These are phyloP conservation scores for Sussaba pulchella DNA, from an alignment of 2,888 invertebrate genomes.

Conservation along the genomic window DNA sequence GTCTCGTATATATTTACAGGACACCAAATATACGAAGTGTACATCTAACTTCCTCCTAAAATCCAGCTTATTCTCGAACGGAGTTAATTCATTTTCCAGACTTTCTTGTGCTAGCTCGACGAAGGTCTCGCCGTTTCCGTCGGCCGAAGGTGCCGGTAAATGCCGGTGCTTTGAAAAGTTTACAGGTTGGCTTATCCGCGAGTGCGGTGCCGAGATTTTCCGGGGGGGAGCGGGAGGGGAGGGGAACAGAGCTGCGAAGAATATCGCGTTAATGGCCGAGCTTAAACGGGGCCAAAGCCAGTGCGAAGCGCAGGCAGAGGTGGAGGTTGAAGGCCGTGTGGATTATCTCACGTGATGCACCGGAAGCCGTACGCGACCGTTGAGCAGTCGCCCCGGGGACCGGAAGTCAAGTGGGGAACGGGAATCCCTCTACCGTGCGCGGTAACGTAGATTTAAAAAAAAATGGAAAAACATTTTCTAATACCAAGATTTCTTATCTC, in stretches of 20 bases:
- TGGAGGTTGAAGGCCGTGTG: conserved; percentile 45
- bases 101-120: no score
- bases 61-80: no score
- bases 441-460: conserved; percentile 25
- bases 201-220: neutral
- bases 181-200: conserved; percentile 58
- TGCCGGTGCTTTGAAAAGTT: conserved; percentile 59
- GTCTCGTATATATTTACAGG: no score
- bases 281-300: conserved; percentile 63
- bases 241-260: conserved; percentile 18
- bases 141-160: conserved; percentile 48
- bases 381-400: conserved; percentile 35
- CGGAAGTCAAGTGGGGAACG: conserved; percentile 25
- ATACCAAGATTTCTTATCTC: conserved; percentile 8
- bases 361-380: conserved; percentile 56
- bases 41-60: no score
- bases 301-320: conserved; percentile 37
- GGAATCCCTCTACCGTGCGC: conserved; percentile 10
- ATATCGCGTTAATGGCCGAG: conserved; percentile 64
- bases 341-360: conserved; percentile 65
- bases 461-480: no score
- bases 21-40: no score
- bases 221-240: neutral
- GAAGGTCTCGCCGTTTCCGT: conserved; percentile 26
- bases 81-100: no score